Evolutionary conservation across 2,797 vertebrate genomes (phyloP), one percentile per base, ranked within the genome.

Genomic region (Lophotriccus pileatus): DNA sequence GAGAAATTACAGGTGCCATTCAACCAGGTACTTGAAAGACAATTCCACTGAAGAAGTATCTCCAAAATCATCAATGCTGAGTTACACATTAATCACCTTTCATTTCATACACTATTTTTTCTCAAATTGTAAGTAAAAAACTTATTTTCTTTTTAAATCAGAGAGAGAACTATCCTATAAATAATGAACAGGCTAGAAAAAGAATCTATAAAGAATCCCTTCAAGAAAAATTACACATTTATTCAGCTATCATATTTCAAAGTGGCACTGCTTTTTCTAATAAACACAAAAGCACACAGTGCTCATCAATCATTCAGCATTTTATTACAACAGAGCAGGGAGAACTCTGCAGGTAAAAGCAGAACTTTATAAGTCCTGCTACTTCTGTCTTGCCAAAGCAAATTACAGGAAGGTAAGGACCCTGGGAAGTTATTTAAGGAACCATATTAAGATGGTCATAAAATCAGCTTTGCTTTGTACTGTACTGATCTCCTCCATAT

Each of bases 141-240:
- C 24, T 52, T 28, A 1, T 12, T 25, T 72, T 53, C 32, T 83
- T 36, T 46, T 39, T 5, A 18, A 84, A 72, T 67, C 11, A 4
- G 1, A 90, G 68, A 79, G 76, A 63, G 37, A 36, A 36, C 41
- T 76, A 70, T n/a, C 9, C 2, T 34, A 67, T 60, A 74, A 93
- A 84, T 55, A 89, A 77, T 32, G n/a, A 69, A 68, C 41, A 64
- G 30, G 24, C n/a, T 12, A 72, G 89, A 58, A 92, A 91, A 93
- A 76, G 22, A 69, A 90, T 73, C 77, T 55, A 67, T 76, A 82
- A 77, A 76, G 69, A 86, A 79, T 37, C 27, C 49, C 75, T 87
- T 90, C 49, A 87, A 89, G 49, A 95, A 93, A 85, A 92, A 87
- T 58, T 59, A 77, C 73, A 63, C 43, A 67, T 77, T 92, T 95